Conservation (phyloP, 2,888 invertebrate species). For the Monoplex corrugatus region DNA sequence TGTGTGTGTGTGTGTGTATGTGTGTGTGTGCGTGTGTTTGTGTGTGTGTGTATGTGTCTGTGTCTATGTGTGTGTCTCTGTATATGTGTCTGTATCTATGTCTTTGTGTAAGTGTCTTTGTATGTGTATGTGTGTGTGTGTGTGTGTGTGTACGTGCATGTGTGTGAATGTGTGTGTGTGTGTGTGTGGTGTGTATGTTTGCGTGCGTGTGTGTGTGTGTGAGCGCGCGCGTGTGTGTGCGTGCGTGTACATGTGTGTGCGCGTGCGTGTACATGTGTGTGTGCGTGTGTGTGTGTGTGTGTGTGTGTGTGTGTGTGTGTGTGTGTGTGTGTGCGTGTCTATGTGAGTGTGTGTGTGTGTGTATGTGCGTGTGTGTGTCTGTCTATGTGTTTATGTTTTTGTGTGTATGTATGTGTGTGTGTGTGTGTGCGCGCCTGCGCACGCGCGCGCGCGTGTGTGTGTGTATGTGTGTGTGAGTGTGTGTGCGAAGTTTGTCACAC, state of each 20-base stretch:
- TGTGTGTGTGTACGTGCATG: slow-evolving; percentile 13
- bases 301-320: too few species aligned
- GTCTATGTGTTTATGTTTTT: not conserved
- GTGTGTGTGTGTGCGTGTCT: not conserved
- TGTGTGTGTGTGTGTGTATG: not conserved
- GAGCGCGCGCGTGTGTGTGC: not conserved
- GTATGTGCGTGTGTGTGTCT: slow-evolving; percentile 19
- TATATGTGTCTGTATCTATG: too few species aligned
- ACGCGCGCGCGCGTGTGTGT: too few species aligned
- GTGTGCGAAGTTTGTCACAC: too few species aligned
- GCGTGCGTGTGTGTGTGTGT: slow-evolving; percentile 22
- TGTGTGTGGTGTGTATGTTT: not conserved
- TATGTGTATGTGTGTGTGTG: not conserved
- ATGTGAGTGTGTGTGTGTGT: slow-evolving; percentile 24
- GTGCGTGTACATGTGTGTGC: slow-evolving; percentile 16
- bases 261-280: slow-evolving; percentile 20
- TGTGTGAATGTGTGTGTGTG: slow-evolving; percentile 13
- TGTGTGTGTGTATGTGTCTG: too few species aligned
- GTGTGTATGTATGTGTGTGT: slow-evolving; percentile 19
- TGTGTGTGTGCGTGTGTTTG: not conserved
- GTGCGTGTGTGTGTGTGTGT: slow-evolving; percentile 3
- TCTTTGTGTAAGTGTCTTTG: not conserved
- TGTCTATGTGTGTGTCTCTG: too few species aligned
- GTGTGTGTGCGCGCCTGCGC: not conserved
- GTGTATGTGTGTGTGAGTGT: too few species aligned